phyloP scores from a whole-genome alignment of 2,888 invertebrate species.

The Ichneumoninae sp. region DNA sequence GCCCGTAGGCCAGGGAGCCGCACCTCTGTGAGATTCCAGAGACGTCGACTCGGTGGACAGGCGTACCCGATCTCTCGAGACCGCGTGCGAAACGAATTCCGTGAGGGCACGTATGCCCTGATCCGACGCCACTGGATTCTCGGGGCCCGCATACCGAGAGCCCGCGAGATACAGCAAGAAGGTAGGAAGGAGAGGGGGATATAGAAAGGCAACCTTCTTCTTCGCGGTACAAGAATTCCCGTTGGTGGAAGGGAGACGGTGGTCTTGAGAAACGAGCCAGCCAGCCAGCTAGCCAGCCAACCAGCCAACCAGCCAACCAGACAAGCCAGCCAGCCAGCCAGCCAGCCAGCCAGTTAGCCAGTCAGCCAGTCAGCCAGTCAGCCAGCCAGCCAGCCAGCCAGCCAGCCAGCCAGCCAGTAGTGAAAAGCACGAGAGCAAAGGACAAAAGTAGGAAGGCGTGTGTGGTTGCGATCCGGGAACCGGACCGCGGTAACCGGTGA shows the following conservation, averaged over 20 bases:
- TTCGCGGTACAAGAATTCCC: conserved; percentile 49
- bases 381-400: conserved; percentile 55
- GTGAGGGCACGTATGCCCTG: conserved; percentile 52
- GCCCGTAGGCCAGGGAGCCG: conserved; percentile 70
- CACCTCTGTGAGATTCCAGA: conserved; percentile 79
- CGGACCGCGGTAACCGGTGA: conserved; percentile 10
- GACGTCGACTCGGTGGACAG: conserved; percentile 71
- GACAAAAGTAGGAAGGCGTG: conserved; percentile 48
- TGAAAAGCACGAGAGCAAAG: conserved; percentile 47
- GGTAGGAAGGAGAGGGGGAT: conserved; percentile 51
- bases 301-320: no score
- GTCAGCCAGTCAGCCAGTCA: conserved; percentile 65
- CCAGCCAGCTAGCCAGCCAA: conserved; percentile 22
- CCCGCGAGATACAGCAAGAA: conserved; percentile 63
- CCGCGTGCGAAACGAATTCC: conserved; percentile 62
- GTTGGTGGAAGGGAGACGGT: conserved; percentile 57
- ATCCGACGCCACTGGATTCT: conserved; percentile 72
- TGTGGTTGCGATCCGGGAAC: conserved; percentile 30
- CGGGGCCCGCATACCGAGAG: conserved; percentile 69
- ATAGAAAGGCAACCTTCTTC: conserved; percentile 62
- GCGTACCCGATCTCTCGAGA: conserved; percentile 7
- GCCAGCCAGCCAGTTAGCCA: conserved; percentile 16
- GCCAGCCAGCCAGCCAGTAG: conserved; percentile 31
- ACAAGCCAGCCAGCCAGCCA: no score
- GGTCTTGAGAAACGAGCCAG: conserved; percentile 63